These are phyloP conservation scores for Neoscelio sp. DNA, from an alignment of 2,888 invertebrate species.

Conservation along the genomic window DNA sequence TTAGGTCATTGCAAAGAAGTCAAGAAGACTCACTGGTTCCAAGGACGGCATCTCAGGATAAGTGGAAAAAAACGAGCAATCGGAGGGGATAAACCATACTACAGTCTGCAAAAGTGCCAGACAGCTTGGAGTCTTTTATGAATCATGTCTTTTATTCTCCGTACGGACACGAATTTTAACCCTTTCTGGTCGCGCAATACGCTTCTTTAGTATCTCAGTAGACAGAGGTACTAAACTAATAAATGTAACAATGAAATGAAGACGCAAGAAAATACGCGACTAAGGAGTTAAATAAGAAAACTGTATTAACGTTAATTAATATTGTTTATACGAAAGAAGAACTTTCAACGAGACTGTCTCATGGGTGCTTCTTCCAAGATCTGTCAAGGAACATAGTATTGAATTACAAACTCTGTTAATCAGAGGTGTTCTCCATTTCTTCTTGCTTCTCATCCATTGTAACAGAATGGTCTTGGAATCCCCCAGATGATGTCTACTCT, in stretches of 20 bases:
- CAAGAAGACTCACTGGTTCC: constrained; percentile 68
- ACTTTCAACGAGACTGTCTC: constrained; percentile 8
- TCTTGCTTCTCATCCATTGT: constrained; percentile 34
- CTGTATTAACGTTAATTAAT: too few species aligned
- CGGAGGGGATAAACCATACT: constrained; percentile 69
- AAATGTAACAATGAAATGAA: too few species aligned
- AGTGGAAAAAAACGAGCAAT: constrained; percentile 40
- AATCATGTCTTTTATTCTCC: constrained; percentile 60
- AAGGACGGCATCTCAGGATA: constrained; percentile 51
- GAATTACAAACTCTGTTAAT: constrained; percentile 39
- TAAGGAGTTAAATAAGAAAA: too few species aligned
- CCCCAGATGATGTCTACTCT: constrained; percentile 61
- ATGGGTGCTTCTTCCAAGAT: too few species aligned
- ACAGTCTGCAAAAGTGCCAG: constrained; percentile 78
- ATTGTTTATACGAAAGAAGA: constrained; percentile 10
- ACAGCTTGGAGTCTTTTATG: constrained; percentile 75
- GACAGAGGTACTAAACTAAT: too few species aligned
- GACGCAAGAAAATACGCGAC: too few species aligned
- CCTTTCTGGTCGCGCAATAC: too few species aligned
- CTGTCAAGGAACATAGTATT: too few species aligned
- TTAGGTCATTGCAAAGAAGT: constrained; percentile 65
- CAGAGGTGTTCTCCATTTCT: constrained; percentile 14
- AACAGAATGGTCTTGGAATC: constrained; percentile 59
- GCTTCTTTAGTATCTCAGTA: too few species aligned
- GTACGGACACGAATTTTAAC: constrained; percentile 35